These are phyloP conservation scores for Amblyopsis rosae DNA, from an alignment of 2,113 vertebrate species.

Conservation along the genomic window DNA sequence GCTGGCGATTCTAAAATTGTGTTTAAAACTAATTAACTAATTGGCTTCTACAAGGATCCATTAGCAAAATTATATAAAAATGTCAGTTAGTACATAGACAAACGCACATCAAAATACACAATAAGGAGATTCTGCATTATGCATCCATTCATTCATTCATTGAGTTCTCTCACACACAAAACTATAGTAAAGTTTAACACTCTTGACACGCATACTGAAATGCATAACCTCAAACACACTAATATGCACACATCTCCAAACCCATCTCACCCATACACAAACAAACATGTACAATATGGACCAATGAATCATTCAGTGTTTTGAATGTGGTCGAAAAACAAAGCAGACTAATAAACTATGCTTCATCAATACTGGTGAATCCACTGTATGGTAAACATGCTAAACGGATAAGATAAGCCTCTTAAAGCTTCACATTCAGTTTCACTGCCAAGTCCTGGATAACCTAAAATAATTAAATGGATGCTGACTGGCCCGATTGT, in stretches of 20 bases:
- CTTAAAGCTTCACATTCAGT: no score
- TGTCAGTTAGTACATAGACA: conserved; percentile 2
- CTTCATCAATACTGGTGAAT: conserved; percentile 6
- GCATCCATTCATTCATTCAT: neutral
- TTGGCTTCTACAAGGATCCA: neutral
- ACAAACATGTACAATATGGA: neutral
- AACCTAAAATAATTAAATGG: no score
- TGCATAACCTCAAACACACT: neutral
- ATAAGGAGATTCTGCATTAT: neutral
- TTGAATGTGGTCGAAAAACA: neutral
- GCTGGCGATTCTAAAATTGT: neutral
- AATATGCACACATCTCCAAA: conserved; percentile 1
- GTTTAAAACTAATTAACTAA: neutral
- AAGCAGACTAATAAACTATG: neutral
- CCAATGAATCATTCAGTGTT: neutral
- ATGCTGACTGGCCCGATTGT: no score
- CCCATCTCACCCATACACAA: neutral
- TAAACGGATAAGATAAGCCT: neutral
- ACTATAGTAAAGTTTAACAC: neutral
- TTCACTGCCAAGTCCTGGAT: no score
- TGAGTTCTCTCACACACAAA: neutral
- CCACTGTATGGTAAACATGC: neutral
- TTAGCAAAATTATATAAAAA: neutral
- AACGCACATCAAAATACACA: neutral
- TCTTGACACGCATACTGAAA: neutral